phyloP scores from a whole-genome alignment of 2,113 vertebrate species.

The Pterocles burchelli region DNA sequence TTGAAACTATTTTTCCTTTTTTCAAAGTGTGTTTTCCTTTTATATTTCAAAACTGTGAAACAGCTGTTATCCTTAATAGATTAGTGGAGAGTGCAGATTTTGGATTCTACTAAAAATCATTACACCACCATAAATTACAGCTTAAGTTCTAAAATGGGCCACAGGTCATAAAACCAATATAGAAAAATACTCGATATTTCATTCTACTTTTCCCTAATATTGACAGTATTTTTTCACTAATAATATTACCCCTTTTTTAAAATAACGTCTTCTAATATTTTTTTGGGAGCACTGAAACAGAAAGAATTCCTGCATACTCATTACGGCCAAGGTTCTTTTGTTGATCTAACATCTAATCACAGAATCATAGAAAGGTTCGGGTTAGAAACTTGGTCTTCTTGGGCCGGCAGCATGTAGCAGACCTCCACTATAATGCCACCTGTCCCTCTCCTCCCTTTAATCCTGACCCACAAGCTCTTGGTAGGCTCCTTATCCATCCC shows the following conservation, averaged over 20 bases:
- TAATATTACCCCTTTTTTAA: neutral
- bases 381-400: too few species aligned
- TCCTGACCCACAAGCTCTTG: too few species aligned
- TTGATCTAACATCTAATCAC: neutral
- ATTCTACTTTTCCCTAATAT: neutral
- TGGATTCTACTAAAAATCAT: neutral
- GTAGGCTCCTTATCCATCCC: too few species aligned
- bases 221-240: neutral
- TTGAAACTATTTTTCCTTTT: neutral
- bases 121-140: neutral
- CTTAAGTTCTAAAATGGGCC: neutral
- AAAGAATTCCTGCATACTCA: neutral
- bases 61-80: neutral
- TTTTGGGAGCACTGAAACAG: neutral
- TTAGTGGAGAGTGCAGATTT: neutral
- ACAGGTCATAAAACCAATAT: neutral
- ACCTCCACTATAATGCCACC: too few species aligned
- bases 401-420: too few species aligned
- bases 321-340: neutral
- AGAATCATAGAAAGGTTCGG: too few species aligned
- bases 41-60: neutral
- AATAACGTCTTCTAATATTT: neutral
- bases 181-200: neutral
- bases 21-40: neutral
- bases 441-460: too few species aligned